Conservation (phyloP, 2,797 vertebrate genomes). For the Chelon labrosus region DNA sequence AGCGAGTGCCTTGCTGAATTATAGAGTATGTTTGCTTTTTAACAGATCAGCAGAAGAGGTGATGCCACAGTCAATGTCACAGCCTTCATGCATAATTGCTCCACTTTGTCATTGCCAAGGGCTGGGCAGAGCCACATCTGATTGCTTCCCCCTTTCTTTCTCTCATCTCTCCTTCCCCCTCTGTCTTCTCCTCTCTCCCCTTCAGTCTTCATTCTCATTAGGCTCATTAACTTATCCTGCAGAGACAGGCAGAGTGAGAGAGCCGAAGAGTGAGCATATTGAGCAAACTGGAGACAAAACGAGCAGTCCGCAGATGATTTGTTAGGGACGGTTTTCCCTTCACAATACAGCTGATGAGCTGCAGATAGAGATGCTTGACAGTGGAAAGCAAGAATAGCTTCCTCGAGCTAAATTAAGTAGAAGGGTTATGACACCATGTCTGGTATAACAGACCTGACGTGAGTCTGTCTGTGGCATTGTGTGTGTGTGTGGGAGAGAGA, state of each 20-base stretch:
- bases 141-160: slow-evolving; percentile 52
- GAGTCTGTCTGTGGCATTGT: neutral
- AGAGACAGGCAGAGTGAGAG: slow-evolving; percentile 56
- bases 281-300: slow-evolving; percentile 32
- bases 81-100: slow-evolving; percentile 84
- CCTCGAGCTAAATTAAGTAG: slow-evolving; percentile 29
- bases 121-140: slow-evolving; percentile 70
- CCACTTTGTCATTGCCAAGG: slow-evolving; percentile 81
- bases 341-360: slow-evolving; percentile 9
- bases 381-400: slow-evolving; percentile 40
- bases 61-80: slow-evolving; percentile 81
- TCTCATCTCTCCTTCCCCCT: slow-evolving; percentile 31
- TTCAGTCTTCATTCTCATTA: slow-evolving; percentile 70
- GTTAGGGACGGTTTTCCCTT: slow-evolving; percentile 16
- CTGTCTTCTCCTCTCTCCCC: slow-evolving; percentile 38
- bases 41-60: slow-evolving; percentile 80
- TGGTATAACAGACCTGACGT: slow-evolving; percentile 34
- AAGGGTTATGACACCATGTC: slow-evolving; percentile 51
- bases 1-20: slow-evolving; percentile 60
- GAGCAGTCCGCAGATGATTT: slow-evolving; percentile 11
- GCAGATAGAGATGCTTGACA: slow-evolving; percentile 14
- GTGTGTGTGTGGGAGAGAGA: neutral
- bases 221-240: slow-evolving; percentile 74
- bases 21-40: slow-evolving; percentile 79
- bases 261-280: slow-evolving; percentile 50